A percentile compares a stretch with the other conserved stretches of the same genome.
These are phyloP conservation scores for Macrophya alboannulata DNA, from an alignment of 2,888 invertebrate species.

Conservation along the genomic window DNA sequence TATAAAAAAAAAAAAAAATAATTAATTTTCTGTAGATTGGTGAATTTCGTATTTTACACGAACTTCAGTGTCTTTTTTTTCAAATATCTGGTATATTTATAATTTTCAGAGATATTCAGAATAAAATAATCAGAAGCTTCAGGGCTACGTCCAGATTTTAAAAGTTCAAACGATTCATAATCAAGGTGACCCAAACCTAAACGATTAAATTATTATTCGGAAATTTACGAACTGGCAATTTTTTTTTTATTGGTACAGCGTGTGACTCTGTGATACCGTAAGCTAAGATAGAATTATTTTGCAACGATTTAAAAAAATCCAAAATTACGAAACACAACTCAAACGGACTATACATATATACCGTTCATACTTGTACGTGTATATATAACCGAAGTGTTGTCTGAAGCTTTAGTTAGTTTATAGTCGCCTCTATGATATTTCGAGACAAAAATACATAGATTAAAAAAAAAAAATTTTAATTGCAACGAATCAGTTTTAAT, in stretches of 20 bases:
- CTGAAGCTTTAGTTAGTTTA: neutral
- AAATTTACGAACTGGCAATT: conserved; percentile 69
- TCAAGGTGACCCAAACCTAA: neutral
- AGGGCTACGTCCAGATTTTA: neutral
- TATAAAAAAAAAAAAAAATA: neutral
- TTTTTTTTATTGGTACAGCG: conserved; percentile 75
- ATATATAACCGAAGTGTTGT: conserved; percentile 45
- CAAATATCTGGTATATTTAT: conserved; percentile 8
- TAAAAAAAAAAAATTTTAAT: neutral
- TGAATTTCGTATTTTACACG: neutral
- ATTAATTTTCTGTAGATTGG: neutral
- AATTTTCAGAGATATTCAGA: neutral
- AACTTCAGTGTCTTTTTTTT: neutral
- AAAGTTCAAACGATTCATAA: neutral
- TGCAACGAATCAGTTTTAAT: neutral
- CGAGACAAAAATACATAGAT: neutral
- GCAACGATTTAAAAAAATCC: conserved; percentile 68
- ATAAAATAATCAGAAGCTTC: neutral
- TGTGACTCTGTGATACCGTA: conserved; percentile 80
- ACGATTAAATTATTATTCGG: conserved; percentile 49
- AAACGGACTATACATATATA: conserved; percentile 52
- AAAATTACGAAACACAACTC: conserved; percentile 52
- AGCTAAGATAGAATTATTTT: conserved; percentile 78
- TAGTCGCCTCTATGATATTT: conserved; percentile 3
- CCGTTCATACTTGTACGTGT: conserved; percentile 54